Base-by-base conservation (phyloP, 2,797 vertebrate species). In the Sebastes reedi region DNA sequence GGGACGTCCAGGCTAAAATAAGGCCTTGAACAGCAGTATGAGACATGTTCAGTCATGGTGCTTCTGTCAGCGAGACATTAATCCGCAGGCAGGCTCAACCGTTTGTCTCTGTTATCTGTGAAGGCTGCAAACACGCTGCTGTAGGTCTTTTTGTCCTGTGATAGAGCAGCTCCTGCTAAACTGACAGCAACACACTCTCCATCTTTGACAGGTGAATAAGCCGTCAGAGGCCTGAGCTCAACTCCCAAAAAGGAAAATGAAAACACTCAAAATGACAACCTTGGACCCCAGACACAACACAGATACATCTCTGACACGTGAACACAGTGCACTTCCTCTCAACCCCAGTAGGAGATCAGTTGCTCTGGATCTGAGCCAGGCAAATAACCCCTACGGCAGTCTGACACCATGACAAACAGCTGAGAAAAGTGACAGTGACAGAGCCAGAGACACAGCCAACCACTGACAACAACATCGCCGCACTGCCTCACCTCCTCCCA, bases 381-480 rank as follows among this genome's bases (percentile, higher is more conserved):
- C n/a, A 67, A 29, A 39, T 52, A 32, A 36, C 52, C 22, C 30
- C 30, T 3, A 6, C 5, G 11, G 25, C 61, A 69, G 68, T 32
- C 69, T 61, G 77, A 76, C 80, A 83, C 36, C 54, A 11, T 1
- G 25, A 78, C 70, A 72, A 67, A 77, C 74, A 69, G 75, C 79
- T 72, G 74, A 85, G 65, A 34, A 85, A 82, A 77, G 78, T 32
- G 72, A 73, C 77, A 18, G 71, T 58, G 67, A 86, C 83, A 68
- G 34, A 22, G 78, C 58, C 77, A 18, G 71, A 54, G 58, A 86
- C 83, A 68, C 42, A 20, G 78, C 58, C 56, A 46, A 12, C 67
- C 61, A 52, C 10, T 54, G 29, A 75, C 46, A 29, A 61, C 24
- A 84, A 79, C 86, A 69, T 83, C 77, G 24, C 8, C 0, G 12